A percentile compares a stretch with the other conserved stretches of the same genome.
Evolutionary conservation across 2,888 invertebrate species (phyloP).

Genomic region (Drosophila parthenogenetica): DNA sequence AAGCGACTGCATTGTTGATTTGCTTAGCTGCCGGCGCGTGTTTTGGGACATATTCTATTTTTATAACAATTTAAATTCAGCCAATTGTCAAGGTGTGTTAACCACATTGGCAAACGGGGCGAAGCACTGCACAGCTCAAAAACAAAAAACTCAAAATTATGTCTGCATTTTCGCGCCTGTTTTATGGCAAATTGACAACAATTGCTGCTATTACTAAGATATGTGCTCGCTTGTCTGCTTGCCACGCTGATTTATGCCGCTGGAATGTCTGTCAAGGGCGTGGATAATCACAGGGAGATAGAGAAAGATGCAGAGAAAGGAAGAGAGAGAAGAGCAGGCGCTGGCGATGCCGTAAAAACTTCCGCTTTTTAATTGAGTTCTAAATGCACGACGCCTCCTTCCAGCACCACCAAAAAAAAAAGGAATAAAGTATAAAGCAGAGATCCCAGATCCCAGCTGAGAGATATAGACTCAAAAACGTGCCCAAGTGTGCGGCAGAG

Average conservation of each 20-base stretch:
- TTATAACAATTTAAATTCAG: conserved; percentile 79
- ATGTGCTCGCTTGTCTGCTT: conserved; percentile 48
- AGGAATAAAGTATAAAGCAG: conserved; percentile 22
- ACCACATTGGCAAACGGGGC: conserved; percentile 24
- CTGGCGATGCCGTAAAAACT: conserved; percentile 38
- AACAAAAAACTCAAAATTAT: conserved; percentile 45
- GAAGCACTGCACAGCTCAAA: conserved; percentile 11
- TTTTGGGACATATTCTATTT: conserved; percentile 81
- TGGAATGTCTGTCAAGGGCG: conserved; percentile 80
- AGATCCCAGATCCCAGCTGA: conserved; percentile 39
- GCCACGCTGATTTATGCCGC: conserved; percentile 67
- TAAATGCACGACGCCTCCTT: conserved; percentile 52
- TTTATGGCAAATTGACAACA: conserved; percentile 80
- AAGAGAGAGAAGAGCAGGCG: background rate
- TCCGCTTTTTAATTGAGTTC: conserved; percentile 75
- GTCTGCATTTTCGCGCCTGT: conserved; percentile 81
- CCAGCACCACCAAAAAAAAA: conserved; percentile 29
- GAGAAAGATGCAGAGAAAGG: background rate
- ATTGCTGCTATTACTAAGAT: conserved; percentile 75
- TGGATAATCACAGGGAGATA: conserved; percentile 37
- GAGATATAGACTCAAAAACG: conserved; percentile 31
- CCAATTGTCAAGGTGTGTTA: conserved; percentile 79
- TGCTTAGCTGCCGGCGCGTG: conserved; percentile 59
- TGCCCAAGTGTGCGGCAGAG: conserved; percentile 47
- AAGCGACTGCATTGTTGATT: conserved; percentile 52